Conservation (phyloP, 2,797 vertebrate genomes). For the Oceanodroma leucorhoa region DNA sequence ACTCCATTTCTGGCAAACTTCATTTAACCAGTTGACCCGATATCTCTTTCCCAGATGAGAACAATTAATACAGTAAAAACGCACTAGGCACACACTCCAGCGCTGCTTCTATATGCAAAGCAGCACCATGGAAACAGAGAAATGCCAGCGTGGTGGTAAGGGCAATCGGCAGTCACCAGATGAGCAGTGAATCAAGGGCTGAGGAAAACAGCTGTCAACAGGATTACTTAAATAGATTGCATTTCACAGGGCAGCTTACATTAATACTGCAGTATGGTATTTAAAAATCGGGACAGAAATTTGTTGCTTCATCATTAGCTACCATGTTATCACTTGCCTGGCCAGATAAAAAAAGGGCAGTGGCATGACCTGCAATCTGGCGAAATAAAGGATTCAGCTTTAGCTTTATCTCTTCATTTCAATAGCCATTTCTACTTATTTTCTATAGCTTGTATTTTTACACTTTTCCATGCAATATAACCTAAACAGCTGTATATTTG, state of each 20-base stretch:
- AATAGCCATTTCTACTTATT: not conserved
- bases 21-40: not conserved
- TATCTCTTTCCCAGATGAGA: conserved; percentile 43
- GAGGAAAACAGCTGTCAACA: conserved; percentile 64
- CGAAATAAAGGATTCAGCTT: not conserved
- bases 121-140: conserved; percentile 70
- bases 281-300: not conserved
- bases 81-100: not conserved
- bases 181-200: conserved; percentile 43
- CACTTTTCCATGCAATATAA: not conserved
- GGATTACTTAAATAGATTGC: conserved; percentile 27
- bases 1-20: conserved; percentile 41
- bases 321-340: not conserved
- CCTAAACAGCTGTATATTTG: not conserved
- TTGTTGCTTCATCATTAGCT: not conserved
- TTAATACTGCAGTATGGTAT: not conserved
- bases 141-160: conserved; percentile 3
- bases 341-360: not conserved
- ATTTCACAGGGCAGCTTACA: conserved; percentile 21
- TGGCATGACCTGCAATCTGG: fast-evolving
- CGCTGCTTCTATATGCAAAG: conserved; percentile 52
- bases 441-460: not conserved
- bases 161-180: conserved; percentile 51
- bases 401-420: not conserved
- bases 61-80: conserved; percentile 25